Percentiles rank a stretch among this genome's conserved stretches.
Conservation (phyloP, 2,113 vertebrate genomes). For the Tyrannus savana region DNA sequence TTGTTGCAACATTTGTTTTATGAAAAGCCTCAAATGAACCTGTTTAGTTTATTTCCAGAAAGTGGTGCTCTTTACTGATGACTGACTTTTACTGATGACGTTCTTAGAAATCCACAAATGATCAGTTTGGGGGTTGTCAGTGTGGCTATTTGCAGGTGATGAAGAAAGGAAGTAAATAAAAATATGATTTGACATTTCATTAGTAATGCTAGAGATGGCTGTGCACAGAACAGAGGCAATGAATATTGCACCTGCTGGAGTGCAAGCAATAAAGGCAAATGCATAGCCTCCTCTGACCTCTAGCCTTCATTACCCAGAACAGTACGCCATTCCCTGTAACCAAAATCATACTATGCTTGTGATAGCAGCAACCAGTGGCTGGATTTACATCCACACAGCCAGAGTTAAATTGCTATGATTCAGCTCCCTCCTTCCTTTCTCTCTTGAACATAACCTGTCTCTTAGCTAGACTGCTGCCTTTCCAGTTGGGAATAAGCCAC, state of each 20-base stretch:
- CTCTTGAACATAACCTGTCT: constrained; percentile 63
- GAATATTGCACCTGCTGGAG: constrained; percentile 59
- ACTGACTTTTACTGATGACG: constrained; percentile 18
- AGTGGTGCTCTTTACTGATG: not conserved
- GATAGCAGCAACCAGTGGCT: constrained; percentile 54
- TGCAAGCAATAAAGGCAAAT: constrained; percentile 56
- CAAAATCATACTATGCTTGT: constrained; percentile 10
- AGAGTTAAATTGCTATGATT: constrained; percentile 61
- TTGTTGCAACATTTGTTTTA: constrained; percentile 43
- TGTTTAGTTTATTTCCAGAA: constrained; percentile 24
- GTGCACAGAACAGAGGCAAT: constrained; percentile 25
- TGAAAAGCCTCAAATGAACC: constrained; percentile 29
- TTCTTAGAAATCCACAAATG: constrained; percentile 18
- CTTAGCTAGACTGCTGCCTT: constrained; percentile 64
- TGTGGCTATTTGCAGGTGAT: constrained; percentile 38
- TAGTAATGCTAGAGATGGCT: constrained; percentile 42
- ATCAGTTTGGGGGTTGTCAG: constrained; percentile 13
- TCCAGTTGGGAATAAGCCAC: constrained; percentile 68
- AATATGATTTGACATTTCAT: constrained; percentile 60
- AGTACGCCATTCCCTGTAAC: constrained; percentile 36
- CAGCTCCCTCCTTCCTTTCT: constrained; percentile 61
- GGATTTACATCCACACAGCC: constrained; percentile 53
- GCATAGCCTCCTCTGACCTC: constrained; percentile 40
- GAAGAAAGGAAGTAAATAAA: constrained; percentile 55
- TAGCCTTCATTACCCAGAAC: constrained; percentile 55